These are phyloP conservation scores for Argyresthia albistria DNA, from an alignment of 2,888 invertebrate genomes.

Conservation along the genomic window DNA sequence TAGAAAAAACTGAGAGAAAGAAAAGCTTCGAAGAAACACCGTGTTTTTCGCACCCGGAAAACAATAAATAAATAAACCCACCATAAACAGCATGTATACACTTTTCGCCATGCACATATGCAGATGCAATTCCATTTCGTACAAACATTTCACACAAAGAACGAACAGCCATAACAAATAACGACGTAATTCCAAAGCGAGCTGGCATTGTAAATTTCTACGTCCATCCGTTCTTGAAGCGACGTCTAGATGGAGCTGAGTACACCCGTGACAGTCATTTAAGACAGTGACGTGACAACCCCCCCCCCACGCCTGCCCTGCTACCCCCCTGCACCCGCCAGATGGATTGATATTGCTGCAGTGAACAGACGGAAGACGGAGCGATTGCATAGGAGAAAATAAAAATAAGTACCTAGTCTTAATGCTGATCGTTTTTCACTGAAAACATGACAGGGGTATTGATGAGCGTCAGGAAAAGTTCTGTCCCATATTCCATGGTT, in stretches of 20 bases:
- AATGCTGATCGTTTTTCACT: neutral
- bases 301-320: conserved; percentile 17
- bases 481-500: too few species aligned
- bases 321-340: conserved; percentile 35
- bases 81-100: too few species aligned
- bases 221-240: conserved; percentile 61
- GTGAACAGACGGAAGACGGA: conserved; percentile 63
- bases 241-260: conserved; percentile 33
- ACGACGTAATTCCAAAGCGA: conserved; percentile 52
- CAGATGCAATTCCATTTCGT: neutral
- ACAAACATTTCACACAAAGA: neutral
- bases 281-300: conserved; percentile 65
- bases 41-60: too few species aligned
- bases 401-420: conserved; percentile 26
- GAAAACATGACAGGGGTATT: too few species aligned
- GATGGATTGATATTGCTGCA: conserved; percentile 71
- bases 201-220: conserved; percentile 37
- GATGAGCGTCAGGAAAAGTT: too few species aligned
- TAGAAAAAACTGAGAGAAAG: too few species aligned
- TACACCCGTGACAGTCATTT: conserved; percentile 70
- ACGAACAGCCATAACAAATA: conserved; percentile 32
- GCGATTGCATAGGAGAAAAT: conserved; percentile 57
- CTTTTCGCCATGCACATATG: too few species aligned
- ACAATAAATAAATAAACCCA: too few species aligned
- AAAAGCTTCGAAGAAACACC: too few species aligned